Base-by-base conservation (phyloP, 2,113 vertebrate species). In the Colistium nudipinnis region DNA sequence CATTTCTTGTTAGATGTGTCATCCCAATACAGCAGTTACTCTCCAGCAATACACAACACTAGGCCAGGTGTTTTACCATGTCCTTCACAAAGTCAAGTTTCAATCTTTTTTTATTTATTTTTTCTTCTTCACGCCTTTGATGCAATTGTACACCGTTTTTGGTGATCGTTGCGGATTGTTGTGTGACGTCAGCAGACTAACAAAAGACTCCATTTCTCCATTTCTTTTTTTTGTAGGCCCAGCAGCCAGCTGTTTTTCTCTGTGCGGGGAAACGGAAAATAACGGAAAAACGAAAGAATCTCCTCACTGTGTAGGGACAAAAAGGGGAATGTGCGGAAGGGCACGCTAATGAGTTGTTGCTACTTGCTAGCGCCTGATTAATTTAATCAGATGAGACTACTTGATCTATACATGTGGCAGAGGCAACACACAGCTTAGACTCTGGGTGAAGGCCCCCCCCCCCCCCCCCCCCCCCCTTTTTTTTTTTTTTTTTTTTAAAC, bases 351-450 rank as follows among this genome's bases (percentile, higher is more conserved):
- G 79, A 80, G 74, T 80, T 80, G 76, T 54, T 76, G 57, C 74
- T 76, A 62, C 72, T 75, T 74, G 81, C 63, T 38, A 56, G 71
- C 74, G 79, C 79, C 74, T 75, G 65, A 87, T 86, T 86, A 77
- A 81, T 66, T 79, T 82, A 84, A 80, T 86, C 78, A 84, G 56
- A 74, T n/a, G n/a, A 78, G 73, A 51, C 22, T 64, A 59, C 62
- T 76, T 57, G 44, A 81, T 64, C 56, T 64, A 54, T 69, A 59
- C 16, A 52, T 41, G 13, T 17, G 3, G 11, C 38, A 52, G 35
- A 30, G 41, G 51, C 33, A 49, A 20, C 5, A 11, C 9, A 24
- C 10, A 2, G 49, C 45, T 53, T 22, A 13, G 31, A 16, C 41
- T 39, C 30, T 17, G 11, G 19, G 17, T 4, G 8, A 57, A 49